These are phyloP conservation scores for Probosciger aterrimus DNA, from an alignment of 2,113 vertebrate species.

Conservation along the genomic window DNA sequence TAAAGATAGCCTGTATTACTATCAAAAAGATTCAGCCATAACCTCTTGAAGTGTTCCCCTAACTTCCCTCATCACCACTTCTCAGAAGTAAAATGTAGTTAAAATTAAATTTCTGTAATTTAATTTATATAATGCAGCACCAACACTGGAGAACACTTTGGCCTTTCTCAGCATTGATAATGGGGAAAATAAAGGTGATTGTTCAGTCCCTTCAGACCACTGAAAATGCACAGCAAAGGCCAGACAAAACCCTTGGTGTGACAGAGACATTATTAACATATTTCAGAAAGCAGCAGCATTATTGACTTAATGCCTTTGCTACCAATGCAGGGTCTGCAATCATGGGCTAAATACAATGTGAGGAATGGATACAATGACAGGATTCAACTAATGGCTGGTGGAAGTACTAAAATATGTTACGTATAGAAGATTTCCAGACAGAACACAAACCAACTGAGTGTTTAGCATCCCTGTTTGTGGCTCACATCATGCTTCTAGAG, in stretches of 20 bases:
- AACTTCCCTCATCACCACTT: background rate
- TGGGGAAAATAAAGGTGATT: slow-evolving; percentile 39
- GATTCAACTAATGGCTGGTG: slow-evolving; percentile 5
- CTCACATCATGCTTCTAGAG: background rate
- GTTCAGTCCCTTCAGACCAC: slow-evolving; percentile 6
- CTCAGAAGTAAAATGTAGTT: slow-evolving; percentile 11
- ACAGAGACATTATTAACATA: slow-evolving; percentile 27
- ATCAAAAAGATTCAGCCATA: background rate
- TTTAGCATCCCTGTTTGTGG: background rate
- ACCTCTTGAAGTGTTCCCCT: background rate
- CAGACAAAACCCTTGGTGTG: background rate
- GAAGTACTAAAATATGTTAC: background rate
- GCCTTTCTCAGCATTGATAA: slow-evolving; percentile 34
- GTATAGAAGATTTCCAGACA: background rate
- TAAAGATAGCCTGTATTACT: background rate
- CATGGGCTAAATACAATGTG: background rate
- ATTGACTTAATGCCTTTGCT: background rate
- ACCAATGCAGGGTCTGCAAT: background rate
- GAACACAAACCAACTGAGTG: background rate
- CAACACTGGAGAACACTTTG: slow-evolving; percentile 31
- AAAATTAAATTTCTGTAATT: slow-evolving; percentile 44
- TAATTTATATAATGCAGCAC: slow-evolving; percentile 15
- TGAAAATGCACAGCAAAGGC: background rate
- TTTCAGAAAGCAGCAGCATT: background rate
- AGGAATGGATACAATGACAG: slow-evolving; percentile 13